These are phyloP conservation scores for Sebastes fasciatus DNA, from an alignment of 2,113 vertebrate genomes.

Conservation along the genomic window DNA sequence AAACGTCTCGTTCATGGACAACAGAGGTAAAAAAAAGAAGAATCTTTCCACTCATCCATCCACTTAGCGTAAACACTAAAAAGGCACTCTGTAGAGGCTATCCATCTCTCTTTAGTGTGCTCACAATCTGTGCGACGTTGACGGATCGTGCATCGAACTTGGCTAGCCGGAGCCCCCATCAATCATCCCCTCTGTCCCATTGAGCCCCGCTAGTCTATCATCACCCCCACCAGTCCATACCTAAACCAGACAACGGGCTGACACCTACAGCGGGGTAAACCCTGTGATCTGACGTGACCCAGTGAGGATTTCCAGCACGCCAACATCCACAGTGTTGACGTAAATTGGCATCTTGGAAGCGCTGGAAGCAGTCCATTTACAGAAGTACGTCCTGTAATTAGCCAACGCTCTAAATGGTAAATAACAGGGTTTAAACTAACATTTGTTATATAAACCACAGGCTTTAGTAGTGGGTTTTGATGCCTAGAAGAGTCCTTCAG, in stretches of 20 bases:
- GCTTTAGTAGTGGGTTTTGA: constrained; percentile 4
- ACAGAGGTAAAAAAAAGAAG: neutral
- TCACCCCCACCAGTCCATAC: constrained; percentile 41
- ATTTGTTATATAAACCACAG: constrained; percentile 31
- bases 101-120: constrained; percentile 72
- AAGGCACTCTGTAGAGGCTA: constrained; percentile 45
- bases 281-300: constrained; percentile 51
- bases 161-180: constrained; percentile 65
- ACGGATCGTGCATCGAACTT: constrained; percentile 76
- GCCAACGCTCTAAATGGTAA: constrained; percentile 31
- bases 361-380: constrained; percentile 13
- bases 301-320: constrained; percentile 29
- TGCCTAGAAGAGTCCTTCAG: neutral
- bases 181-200: constrained; percentile 63
- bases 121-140: constrained; percentile 65
- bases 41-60: constrained; percentile 27
- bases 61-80: constrained; percentile 54
- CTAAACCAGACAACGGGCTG: constrained; percentile 50
- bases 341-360: constrained; percentile 12
- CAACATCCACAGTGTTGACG: neutral
- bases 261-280: constrained; percentile 28
- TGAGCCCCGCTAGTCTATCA: constrained; percentile 42
- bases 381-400: constrained; percentile 38
- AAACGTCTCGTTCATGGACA: constrained; percentile 25
- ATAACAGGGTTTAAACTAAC: constrained; percentile 25